These are phyloP conservation scores for Rhabdophis nuchalis DNA, from an alignment of 2,797 vertebrate species.

Conservation along the genomic window DNA sequence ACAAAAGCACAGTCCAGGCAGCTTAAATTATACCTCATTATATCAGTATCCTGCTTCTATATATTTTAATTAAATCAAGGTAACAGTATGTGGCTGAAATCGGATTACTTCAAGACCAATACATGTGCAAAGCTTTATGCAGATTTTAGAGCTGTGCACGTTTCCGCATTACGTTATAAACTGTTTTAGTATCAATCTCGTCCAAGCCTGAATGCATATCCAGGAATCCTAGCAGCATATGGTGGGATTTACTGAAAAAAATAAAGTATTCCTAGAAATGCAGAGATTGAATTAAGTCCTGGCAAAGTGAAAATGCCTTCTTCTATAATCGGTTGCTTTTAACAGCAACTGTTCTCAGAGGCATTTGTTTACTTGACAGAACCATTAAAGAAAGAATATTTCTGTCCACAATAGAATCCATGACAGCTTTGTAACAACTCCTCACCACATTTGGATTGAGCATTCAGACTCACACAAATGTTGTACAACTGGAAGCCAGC, in stretches of 20 bases:
- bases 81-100: constrained; percentile 17
- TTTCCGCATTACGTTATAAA: constrained; percentile 30
- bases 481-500: constrained; percentile 44
- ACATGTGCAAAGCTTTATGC: constrained; percentile 20
- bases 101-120: constrained; percentile 12
- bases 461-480: constrained; percentile 25
- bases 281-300: constrained; percentile 51
- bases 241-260: constrained; percentile 43
- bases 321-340: constrained; percentile 36
- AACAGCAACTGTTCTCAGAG: constrained; percentile 26
- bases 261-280: constrained; percentile 55
- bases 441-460: constrained; percentile 50
- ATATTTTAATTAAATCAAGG: constrained; percentile 9
- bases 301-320: constrained; percentile 42
- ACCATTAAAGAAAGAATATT: constrained; percentile 48
- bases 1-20: not conserved
- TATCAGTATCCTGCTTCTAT: constrained; percentile 1
- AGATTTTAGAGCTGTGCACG: constrained; percentile 38
- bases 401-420: constrained; percentile 46
- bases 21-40: constrained; percentile 16
- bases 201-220: constrained; percentile 9
- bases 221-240: constrained; percentile 33
- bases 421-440: constrained; percentile 22
- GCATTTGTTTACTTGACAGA: constrained; percentile 49
- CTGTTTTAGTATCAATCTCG: constrained; percentile 26